Evolutionary conservation across 1,140 invertebrate genomes (phyloP).

Genomic region (Euura saliciscinereae): DNA sequence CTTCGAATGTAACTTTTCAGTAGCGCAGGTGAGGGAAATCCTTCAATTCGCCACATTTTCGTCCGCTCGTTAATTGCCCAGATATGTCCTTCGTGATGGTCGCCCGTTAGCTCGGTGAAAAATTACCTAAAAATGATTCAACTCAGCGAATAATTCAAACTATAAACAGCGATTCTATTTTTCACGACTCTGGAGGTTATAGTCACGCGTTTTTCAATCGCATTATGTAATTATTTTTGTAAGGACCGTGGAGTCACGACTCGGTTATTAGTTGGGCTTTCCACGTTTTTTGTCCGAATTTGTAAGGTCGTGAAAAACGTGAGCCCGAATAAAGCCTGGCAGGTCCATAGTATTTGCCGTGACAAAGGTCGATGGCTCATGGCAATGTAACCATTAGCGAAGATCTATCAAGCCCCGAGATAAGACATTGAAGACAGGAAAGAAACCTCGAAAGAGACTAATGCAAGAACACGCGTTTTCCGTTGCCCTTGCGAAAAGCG

Average conservation of each 20-base stretch:
- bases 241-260: no score
- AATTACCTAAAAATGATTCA: no score
- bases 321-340: no score
- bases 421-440: conserved; percentile 33
- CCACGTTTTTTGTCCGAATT: no score
- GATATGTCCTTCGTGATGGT: neutral
- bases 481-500: neutral
- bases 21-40: neutral
- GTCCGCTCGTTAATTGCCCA: neutral
- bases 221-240: no score
- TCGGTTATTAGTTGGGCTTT: no score
- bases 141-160: no score
- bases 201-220: no score
- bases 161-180: no score
- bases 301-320: no score
- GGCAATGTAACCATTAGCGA: conserved; percentile 39
- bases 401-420: conserved; percentile 40
- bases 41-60: neutral
- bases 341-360: neutral
- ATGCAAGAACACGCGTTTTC: conserved; percentile 31
- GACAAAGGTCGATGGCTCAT: conserved; percentile 14
- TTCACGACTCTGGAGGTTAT: no score
- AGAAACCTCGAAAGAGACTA: conserved; percentile 37
- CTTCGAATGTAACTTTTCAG: conserved; percentile 2
- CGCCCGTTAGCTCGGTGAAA: no score